A percentile compares a stretch with the other conserved stretches of the same genome.
phyloP scores from a whole-genome alignment of 2,797 vertebrate species.

The Falco rusticolus region DNA sequence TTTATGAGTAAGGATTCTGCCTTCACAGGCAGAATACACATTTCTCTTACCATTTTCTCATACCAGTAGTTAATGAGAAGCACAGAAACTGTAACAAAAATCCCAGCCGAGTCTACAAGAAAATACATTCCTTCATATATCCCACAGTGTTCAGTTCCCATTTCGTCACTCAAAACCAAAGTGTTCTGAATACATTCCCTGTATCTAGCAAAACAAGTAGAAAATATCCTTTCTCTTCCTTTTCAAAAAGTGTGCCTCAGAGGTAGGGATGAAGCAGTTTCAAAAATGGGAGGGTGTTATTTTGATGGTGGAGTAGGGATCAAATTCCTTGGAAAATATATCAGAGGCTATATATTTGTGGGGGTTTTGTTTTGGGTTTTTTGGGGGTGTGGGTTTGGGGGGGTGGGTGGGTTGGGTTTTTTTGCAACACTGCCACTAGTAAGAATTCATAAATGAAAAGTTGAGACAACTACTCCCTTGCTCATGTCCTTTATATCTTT shows the following conservation, averaged over 20 bases:
- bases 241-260: background rate
- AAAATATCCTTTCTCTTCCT: background rate
- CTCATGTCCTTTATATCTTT: background rate
- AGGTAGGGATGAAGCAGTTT: background rate
- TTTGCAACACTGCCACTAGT: background rate
- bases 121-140: fast-evolving
- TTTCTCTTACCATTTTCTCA: background rate
- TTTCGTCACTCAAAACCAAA: background rate
- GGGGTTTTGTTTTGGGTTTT: background rate
- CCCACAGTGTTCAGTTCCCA: background rate
- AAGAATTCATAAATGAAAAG: background rate
- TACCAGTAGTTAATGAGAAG: background rate
- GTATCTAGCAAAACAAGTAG: background rate
- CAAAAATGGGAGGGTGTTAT: background rate
- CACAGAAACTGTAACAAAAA: background rate
- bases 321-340: background rate
- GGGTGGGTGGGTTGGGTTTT: no score
- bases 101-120: fast-evolving
- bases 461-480: background rate
- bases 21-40: background rate
- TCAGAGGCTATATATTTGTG: background rate
- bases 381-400: no score
- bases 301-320: background rate
- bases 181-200: background rate
- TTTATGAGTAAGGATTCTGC: background rate